Evolutionary conservation across 2,797 vertebrate genomes (phyloP), one percentile per base, ranked within the genome.

Genomic region (Avahi laniger): DNA sequence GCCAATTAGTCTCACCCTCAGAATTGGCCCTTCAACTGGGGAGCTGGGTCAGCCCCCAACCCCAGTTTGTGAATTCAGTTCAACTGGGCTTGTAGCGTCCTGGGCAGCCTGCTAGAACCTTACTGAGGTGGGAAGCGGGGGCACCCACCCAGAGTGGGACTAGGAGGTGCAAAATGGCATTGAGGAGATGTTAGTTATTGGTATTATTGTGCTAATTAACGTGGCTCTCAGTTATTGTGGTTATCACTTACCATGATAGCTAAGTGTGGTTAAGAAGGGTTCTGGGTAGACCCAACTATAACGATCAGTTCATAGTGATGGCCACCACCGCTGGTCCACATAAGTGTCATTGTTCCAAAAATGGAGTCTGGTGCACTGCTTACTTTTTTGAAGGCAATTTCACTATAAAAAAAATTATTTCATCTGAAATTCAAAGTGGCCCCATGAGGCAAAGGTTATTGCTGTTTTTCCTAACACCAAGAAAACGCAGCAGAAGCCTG

Each of bases 291-390:
- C 20, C 4, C 24, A 43, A 17, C 22, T 4, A 28, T 11, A 14
- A 13, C 1, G 17, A 11, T 43, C n/a, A 41, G n/a, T 28, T 33
- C 7, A 54, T 1, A 24, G 50, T 24, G 17, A 48, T 15, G 24
- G 46, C 11, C 41, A 48, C 38, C 1, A 2, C 0, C 4, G 5
- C 24, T 28, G 41, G 38, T 13, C 15, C 26, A 24, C 12, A 2
- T 22, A 35, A 50, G 50, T 9, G 11, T 46, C 35, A 59, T 4
- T 38, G 35, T 61, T 48, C 63, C 41, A 10, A 80, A 75, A 63
- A 57, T 35, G 17, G 5, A 76, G 17, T 28, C 46, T 6, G 3
- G 6, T 28, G n/a, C 50, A 26, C 26, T 4, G 20, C 28, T 72
- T 43, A 43, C 14, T 33, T 54, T 81, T 30, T 48, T 20, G 50